Conservation (phyloP, 2,113 vertebrate genomes). For the Cygnus atratus region DNA sequence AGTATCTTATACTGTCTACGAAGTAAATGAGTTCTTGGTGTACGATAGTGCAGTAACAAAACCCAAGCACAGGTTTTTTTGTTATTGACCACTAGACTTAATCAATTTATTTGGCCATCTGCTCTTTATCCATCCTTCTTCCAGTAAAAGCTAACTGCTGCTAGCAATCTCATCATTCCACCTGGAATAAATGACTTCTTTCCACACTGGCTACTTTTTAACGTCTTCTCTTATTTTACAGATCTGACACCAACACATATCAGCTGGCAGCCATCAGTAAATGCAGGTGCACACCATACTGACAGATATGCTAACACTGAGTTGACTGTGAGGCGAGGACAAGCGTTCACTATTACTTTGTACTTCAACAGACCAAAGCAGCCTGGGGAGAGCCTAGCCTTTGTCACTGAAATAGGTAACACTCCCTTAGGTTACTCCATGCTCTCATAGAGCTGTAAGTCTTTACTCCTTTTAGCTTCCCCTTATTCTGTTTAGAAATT, state of each 20-base stretch:
- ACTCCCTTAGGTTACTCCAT: not conserved
- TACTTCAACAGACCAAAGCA: slow-evolving; percentile 62
- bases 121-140: not conserved
- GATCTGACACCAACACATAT: slow-evolving; percentile 65
- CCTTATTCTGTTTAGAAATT: not conserved
- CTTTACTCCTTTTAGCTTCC: not conserved
- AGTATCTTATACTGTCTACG: not conserved
- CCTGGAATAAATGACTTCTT: not conserved
- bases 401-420: slow-evolving; percentile 79
- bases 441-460: not conserved
- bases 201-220: not conserved
- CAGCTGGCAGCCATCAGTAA: slow-evolving; percentile 70
- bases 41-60: not conserved
- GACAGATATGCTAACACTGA: slow-evolving; percentile 57
- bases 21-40: not conserved
- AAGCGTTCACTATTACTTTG: slow-evolving; percentile 61
- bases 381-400: slow-evolving; percentile 60
- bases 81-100: not conserved
- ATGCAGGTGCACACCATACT: slow-evolving; percentile 67
- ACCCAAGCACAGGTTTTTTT: not conserved
- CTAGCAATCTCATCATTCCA: not conserved
- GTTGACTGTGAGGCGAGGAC: slow-evolving; percentile 74
- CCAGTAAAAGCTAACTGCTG: not conserved
- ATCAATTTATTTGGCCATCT: not conserved
- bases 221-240: not conserved